Evolutionary conservation across 2,113 vertebrate genomes (phyloP).

Genomic region (Pelmatolapia mariae): DNA sequence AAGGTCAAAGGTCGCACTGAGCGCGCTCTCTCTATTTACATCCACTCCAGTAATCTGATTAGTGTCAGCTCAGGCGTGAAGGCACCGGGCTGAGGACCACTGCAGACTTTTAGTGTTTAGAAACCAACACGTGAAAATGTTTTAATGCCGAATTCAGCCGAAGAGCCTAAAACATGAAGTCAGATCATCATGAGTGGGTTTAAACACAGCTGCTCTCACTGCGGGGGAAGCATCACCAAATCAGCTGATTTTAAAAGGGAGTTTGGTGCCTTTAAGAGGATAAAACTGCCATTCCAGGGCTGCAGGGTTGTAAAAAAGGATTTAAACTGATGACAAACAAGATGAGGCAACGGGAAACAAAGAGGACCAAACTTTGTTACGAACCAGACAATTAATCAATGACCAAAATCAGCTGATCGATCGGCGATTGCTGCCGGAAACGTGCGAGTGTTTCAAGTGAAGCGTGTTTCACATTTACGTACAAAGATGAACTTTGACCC

Average conservation of each 20-base stretch:
- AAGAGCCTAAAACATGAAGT: background rate
- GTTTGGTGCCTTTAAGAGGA: background rate
- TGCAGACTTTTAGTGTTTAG: background rate
- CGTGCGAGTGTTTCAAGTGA: background rate
- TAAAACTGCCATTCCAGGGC: background rate
- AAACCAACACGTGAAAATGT: background rate
- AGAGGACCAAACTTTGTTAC: background rate
- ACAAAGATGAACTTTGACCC: background rate
- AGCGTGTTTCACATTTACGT: background rate
- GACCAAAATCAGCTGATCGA: background rate
- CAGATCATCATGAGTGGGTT: background rate
- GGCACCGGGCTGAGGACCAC: background rate
- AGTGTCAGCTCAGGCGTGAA: background rate
- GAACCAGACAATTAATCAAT: background rate
- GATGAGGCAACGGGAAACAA: background rate
- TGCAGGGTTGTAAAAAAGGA: background rate
- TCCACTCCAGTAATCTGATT: background rate
- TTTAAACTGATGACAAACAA: background rate
- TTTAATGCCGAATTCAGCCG: background rate
- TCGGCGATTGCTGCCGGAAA: rapidly evolving
- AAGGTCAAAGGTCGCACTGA: background rate
- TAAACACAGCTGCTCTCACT: rapidly evolving
- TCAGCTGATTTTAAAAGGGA: background rate
- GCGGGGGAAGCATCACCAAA: rapidly evolving
- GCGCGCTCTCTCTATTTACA: background rate